phyloP scores from a whole-genome alignment of 2,888 invertebrate species.

The Heliconius ismenius region DNA sequence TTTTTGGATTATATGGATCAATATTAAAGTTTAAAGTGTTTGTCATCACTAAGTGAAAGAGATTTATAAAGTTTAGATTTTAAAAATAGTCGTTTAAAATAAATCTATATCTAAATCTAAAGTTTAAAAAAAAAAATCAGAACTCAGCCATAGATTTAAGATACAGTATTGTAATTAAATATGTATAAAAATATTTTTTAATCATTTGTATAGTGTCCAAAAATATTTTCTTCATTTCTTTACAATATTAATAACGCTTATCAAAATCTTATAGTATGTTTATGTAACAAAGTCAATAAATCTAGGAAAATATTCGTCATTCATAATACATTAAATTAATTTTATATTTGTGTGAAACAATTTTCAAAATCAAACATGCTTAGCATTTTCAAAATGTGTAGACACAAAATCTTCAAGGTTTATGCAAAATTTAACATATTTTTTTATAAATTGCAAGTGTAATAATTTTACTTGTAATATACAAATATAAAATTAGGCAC shows the following conservation, averaged over 20 bases:
- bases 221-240: conserved; percentile 26
- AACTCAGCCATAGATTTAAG: background rate
- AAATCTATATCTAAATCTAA: no score
- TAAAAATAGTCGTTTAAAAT: background rate
- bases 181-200: conserved; percentile 31
- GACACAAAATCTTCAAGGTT: background rate
- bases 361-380: conserved; percentile 51
- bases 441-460: no score
- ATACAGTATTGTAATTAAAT: conserved; percentile 11
- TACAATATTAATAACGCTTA: conserved; percentile 18
- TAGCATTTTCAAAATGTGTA: conserved; percentile 65
- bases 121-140: no score
- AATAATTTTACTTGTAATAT: no score
- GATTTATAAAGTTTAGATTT: background rate
- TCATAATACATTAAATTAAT: background rate
- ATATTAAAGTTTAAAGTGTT: background rate
- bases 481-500: no score
- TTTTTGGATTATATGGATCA: no score
- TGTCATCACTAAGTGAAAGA: background rate
- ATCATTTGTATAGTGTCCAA: conserved; percentile 28
- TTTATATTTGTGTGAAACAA: background rate
- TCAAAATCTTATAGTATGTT: conserved; percentile 30
- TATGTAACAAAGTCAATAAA: conserved; percentile 15
- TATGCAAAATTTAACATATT: background rate
- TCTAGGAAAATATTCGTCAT: conserved; percentile 26